A percentile compares a stretch with the other conserved stretches of the same genome.
Evolutionary conservation across 2,113 vertebrate genomes (phyloP).

Genomic region (Nansenia antarctica): DNA sequence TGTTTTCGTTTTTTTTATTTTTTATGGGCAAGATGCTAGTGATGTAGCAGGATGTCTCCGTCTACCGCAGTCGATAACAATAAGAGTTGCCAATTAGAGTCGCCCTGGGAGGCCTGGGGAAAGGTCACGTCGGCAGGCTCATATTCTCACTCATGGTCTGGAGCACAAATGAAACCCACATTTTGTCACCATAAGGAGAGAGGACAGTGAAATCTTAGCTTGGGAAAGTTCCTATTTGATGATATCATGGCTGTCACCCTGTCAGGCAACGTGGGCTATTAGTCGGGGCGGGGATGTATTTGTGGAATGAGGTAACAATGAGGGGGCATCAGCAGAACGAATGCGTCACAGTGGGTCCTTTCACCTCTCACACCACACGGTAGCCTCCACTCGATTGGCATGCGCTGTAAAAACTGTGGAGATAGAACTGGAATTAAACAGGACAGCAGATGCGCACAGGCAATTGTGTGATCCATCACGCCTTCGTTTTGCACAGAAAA

Average conservation of each 20-base stretch:
- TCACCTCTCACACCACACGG: background rate
- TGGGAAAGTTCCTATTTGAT: constrained; percentile 17
- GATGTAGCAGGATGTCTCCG: constrained; percentile 28
- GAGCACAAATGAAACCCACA: constrained; percentile 31
- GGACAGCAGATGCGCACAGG: constrained; percentile 10
- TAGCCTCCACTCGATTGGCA: background rate
- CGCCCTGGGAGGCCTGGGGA: constrained; percentile 46
- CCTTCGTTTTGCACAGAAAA: background rate
- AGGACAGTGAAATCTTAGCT: constrained; percentile 43
- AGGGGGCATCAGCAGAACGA: constrained; percentile 1
- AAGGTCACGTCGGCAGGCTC: constrained; percentile 67
- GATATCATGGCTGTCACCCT: constrained; percentile 18
- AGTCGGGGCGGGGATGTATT: constrained; percentile 31
- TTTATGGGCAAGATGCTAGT: constrained; percentile 18
- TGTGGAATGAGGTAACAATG: constrained; percentile 29
- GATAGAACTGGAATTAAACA: background rate
- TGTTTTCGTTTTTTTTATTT: background rate
- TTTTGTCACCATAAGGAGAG: constrained; percentile 30
- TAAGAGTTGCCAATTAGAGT: constrained; percentile 66
- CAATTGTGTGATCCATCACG: constrained; percentile 11
- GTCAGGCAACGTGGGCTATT: constrained; percentile 19
- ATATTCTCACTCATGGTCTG: constrained; percentile 54
- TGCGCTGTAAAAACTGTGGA: background rate
- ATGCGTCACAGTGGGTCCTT: background rate
- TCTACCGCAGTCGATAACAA: constrained; percentile 51